A percentile compares a stretch with the other conserved stretches of the same genome.
These are phyloP conservation scores for Chamaetylas fuelleborni DNA, from an alignment of 2,113 vertebrate species.

Conservation along the genomic window DNA sequence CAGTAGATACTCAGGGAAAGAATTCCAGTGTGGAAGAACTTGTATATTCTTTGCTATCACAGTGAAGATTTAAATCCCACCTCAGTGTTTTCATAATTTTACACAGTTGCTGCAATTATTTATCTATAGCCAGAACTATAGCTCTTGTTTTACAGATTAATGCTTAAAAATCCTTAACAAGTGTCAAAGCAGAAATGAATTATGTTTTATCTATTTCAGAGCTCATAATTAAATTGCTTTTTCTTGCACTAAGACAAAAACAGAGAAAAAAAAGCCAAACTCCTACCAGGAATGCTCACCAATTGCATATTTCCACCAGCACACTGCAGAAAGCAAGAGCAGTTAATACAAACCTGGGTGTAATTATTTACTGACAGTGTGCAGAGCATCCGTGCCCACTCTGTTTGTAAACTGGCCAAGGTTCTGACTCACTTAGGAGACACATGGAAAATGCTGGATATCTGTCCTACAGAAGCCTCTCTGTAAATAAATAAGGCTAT, in stretches of 20 bases:
- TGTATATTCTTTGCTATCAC: not conserved
- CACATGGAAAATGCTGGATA: not conserved
- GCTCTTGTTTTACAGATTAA: slow-evolving; percentile 13
- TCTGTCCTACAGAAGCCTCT: not conserved
- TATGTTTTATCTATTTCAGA: not conserved
- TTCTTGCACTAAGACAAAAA: not conserved
- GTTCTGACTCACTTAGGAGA: not conserved
- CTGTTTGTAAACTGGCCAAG: not conserved
- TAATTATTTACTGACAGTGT: slow-evolving; percentile 4
- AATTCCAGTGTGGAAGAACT: not conserved
- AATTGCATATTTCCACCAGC: not conserved
- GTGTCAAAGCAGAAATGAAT: slow-evolving; percentile 3
- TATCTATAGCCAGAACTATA: not conserved
- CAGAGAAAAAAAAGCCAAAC: not conserved
- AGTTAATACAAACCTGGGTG: not conserved
- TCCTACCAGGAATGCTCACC: not conserved
- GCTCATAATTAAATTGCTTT: not conserved
- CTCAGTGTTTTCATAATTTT: slow-evolving; percentile 16
- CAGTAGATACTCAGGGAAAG: not conserved
- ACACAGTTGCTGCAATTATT: not conserved
- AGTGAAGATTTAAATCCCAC: not conserved
- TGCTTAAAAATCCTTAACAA: slow-evolving; percentile 38
- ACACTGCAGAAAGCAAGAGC: not conserved
- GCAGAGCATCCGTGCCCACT: not conserved
- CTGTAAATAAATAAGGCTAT: not conserved